Percentiles rank a stretch among this genome's conserved stretches.
phyloP scores from a whole-genome alignment of 1,140 invertebrate genomes.

The Cotesia chilonis region DNA sequence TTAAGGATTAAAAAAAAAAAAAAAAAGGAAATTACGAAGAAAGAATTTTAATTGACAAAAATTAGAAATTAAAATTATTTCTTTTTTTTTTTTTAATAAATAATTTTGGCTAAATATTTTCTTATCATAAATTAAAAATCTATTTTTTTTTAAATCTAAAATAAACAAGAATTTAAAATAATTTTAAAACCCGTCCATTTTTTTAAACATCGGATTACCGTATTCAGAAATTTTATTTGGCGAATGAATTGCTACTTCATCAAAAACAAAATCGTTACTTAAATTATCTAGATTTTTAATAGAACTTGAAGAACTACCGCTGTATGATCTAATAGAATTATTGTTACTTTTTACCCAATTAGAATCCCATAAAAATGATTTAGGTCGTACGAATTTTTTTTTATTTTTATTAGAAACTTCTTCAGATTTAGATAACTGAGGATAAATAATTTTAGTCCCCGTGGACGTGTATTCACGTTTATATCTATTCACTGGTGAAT shows the following conservation, averaged over 20 bases:
- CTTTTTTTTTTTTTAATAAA: constrained; percentile 10
- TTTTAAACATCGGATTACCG: constrained; percentile 31
- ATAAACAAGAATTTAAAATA: not conserved
- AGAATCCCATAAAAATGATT: constrained; percentile 52
- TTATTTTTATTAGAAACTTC: constrained; percentile 22
- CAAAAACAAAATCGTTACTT: constrained; percentile 23
- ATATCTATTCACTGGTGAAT: constrained; percentile 51
- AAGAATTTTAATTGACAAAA: constrained; percentile 1
- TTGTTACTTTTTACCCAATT: constrained; percentile 35
- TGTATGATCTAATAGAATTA: constrained; percentile 21
- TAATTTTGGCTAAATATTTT: not conserved
- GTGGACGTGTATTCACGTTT: constrained; percentile 54
- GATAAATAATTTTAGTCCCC: constrained; percentile 54
- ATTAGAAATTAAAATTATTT: not conserved
- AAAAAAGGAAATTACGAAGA: constrained; percentile 14
- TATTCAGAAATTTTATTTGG: constrained; percentile 31
- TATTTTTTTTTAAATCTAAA: not conserved
- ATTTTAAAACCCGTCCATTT: constrained; percentile 26
- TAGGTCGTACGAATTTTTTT: constrained; percentile 34
- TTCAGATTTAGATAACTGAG: constrained; percentile 20
- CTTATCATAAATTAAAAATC: not conserved
- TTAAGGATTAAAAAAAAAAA: not conserved
- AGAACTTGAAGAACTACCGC: constrained; percentile 20
- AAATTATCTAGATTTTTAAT: constrained; percentile 17
- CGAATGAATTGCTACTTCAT: constrained; percentile 15